phyloP scores from a whole-genome alignment of 2,113 vertebrate genomes.

The Brevimyrus niger region DNA sequence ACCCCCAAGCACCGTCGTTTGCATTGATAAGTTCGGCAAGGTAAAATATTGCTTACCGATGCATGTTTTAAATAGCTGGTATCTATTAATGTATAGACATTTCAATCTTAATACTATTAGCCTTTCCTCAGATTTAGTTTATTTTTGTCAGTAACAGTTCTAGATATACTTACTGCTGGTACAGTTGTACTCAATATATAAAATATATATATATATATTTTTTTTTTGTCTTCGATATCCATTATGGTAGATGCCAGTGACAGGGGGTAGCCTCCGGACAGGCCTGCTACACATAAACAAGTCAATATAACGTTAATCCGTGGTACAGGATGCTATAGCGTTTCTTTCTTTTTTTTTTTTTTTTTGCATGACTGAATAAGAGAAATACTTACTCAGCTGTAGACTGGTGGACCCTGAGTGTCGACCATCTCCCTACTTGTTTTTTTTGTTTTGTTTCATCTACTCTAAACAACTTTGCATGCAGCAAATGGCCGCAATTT shows the following conservation, averaged over 20 bases:
- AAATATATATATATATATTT: constrained; percentile 22
- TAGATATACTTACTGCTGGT: constrained; percentile 97
- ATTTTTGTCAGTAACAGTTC: constrained; percentile 80
- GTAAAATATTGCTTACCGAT: constrained; percentile 74
- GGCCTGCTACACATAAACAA: constrained; percentile 53
- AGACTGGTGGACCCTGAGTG: constrained; percentile 44
- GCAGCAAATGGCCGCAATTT: constrained; percentile 53
- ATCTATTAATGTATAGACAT: constrained; percentile 94
- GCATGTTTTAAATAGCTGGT: constrained; percentile 96
- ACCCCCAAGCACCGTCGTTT: constrained; percentile 71
- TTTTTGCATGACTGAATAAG: constrained; percentile 43
- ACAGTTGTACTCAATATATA: constrained; percentile 83
- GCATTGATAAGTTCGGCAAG: constrained; percentile 66
- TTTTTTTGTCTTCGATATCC: constrained; percentile 63
- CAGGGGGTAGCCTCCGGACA: constrained; percentile 70
- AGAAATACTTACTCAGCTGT: constrained; percentile 38
- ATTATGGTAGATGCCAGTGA: constrained; percentile 62
- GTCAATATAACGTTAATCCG: constrained; percentile 49
- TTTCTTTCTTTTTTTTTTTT: constrained; percentile 29
- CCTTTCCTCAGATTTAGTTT: constrained; percentile 76
- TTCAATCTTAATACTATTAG: constrained; percentile 78
- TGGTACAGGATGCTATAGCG: constrained; percentile 61
- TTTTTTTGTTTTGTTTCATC: constrained; percentile 47
- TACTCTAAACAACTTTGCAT: constrained; percentile 42
- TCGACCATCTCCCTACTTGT: constrained; percentile 41